Evolutionary conservation across 2,888 invertebrate genomes (phyloP).

Genomic region (Ophion ventricosus): DNA sequence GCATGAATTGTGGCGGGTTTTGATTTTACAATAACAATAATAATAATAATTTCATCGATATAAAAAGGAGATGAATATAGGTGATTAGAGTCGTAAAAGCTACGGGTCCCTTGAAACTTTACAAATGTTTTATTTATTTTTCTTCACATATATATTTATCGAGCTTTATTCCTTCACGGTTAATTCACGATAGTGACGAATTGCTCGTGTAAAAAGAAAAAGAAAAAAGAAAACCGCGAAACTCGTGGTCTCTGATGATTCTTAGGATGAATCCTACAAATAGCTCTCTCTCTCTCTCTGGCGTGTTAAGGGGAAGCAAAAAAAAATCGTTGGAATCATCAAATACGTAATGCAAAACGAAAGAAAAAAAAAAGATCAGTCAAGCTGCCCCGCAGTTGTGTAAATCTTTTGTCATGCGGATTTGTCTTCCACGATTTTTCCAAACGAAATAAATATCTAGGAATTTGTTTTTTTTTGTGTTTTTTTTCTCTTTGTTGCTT

Average conservation of each 20-base stretch:
- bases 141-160: conserved; percentile 26
- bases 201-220: conserved; percentile 10
- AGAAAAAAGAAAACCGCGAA: not conserved
- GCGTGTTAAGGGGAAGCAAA: conserved; percentile 12
- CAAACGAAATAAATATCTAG: conserved; percentile 36
- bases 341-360: conserved; percentile 7
- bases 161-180: not conserved
- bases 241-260: conserved; percentile 2
- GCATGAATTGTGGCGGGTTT: conserved; percentile 17
- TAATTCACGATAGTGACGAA: conserved; percentile 12
- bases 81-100: conserved; percentile 49
- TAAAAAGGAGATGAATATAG: conserved; percentile 44
- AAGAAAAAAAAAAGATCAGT: conserved; percentile 26
- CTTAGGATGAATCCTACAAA: conserved; percentile 1
- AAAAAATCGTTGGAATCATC: conserved; percentile 4
- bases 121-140: conserved; percentile 25
- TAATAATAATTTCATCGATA: conserved; percentile 34
- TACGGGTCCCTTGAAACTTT: conserved; percentile 50
- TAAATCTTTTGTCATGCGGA: conserved; percentile 6
- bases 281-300: conserved; percentile 17
- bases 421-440: not conserved
- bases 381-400: conserved; percentile 45
- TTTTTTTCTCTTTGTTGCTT: conserved; percentile 18
- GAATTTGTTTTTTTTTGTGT: conserved; percentile 13
- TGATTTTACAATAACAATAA: conserved; percentile 9